phyloP scores from a whole-genome alignment of 2,113 vertebrate species.

The Tylochromis polylepis region DNA sequence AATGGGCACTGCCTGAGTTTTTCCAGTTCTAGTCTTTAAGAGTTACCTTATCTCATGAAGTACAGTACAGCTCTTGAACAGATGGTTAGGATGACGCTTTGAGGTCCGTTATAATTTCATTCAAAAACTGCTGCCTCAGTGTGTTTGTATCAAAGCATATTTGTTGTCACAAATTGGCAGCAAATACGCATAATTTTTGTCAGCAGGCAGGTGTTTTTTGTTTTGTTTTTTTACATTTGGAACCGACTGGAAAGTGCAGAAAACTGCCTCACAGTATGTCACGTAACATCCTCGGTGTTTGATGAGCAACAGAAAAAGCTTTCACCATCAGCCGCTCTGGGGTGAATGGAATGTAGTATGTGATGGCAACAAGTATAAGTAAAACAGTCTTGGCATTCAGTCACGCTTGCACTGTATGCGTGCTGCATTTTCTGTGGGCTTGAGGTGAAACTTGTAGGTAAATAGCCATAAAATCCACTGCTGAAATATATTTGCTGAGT shows the following conservation, averaged over 20 bases:
- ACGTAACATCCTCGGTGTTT: background rate
- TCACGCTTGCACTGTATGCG: background rate
- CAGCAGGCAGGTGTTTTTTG: background rate
- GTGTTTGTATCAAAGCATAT: background rate
- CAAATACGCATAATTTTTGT: background rate
- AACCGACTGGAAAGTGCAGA: background rate
- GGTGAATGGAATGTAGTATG: background rate
- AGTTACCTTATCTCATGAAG: background rate
- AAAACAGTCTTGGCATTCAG: background rate
- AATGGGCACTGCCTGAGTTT: background rate
- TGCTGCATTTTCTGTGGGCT: background rate
- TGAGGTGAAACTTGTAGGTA: background rate
- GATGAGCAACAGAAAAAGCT: background rate
- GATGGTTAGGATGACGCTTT: background rate
- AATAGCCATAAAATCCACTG: background rate
- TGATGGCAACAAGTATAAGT: background rate
- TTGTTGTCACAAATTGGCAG: background rate
- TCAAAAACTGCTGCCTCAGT: background rate
- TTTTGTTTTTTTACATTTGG: rapidly evolving
- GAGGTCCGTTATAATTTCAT: background rate
- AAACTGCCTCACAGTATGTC: background rate
- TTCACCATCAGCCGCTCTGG: background rate
- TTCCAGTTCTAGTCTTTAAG: background rate
- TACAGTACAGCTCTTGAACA: background rate
- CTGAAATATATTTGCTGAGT: background rate